Evolutionary conservation across 2,888 invertebrate genomes (phyloP).

Genomic region (Itoplectis maculator): DNA sequence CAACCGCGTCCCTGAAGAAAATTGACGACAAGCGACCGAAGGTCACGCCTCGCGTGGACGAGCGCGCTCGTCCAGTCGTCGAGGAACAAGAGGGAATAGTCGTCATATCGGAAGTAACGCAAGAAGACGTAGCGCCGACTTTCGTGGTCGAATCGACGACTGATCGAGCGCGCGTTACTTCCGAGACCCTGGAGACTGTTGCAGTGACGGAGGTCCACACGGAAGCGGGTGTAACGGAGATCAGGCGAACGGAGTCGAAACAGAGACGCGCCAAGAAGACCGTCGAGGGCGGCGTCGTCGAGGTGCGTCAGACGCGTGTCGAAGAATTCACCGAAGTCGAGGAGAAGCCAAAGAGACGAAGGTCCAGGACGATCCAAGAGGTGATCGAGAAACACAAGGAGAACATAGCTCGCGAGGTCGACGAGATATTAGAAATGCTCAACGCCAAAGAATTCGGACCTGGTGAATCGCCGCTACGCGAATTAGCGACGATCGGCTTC

Average conservation of each 20-base stretch:
- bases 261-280: conserved; percentile 80
- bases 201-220: conserved; percentile 87
- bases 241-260: conserved; percentile 78
- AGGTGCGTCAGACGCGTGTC: conserved; percentile 71
- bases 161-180: conserved; percentile 78
- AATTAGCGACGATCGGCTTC: conserved; percentile 93
- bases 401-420: conserved; percentile 90
- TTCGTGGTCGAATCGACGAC: conserved; percentile 76
- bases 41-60: conserved; percentile 81
- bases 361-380: conserved; percentile 86
- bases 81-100: conserved; percentile 85
- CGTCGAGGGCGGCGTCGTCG: conserved; percentile 71
- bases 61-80: conserved; percentile 85
- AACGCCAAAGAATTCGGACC: conserved; percentile 92
- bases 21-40: conserved; percentile 86
- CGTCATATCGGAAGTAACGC: conserved; percentile 80
- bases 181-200: conserved; percentile 85
- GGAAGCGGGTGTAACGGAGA: conserved; percentile 86
- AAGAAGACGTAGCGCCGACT: conserved; percentile 77
- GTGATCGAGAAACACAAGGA: conserved; percentile 87
- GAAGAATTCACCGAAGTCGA: conserved; percentile 71
- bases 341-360: conserved; percentile 79
- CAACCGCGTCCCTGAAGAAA: conserved; percentile 88
- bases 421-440: conserved; percentile 90
- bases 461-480: conserved; percentile 91